Evolutionary conservation across 2,888 invertebrate genomes (phyloP).

Genomic region (Orthosia incerta): DNA sequence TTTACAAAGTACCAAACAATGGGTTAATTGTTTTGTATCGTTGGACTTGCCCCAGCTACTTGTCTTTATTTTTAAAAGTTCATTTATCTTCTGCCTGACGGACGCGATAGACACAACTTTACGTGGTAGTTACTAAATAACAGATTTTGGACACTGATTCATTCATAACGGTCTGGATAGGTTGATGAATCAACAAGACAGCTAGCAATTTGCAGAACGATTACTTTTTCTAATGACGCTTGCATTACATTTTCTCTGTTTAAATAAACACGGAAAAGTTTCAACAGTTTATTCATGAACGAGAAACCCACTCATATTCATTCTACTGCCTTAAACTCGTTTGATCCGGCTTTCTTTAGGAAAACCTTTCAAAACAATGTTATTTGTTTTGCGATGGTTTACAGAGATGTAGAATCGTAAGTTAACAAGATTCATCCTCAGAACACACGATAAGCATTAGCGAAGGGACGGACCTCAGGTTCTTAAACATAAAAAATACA

Average conservation of each 20-base stretch:
- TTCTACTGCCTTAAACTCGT: not conserved
- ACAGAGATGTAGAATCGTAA: no score
- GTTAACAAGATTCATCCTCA: no score
- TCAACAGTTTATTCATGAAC: conserved; percentile 13
- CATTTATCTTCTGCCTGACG: conserved; percentile 63
- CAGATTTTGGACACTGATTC: conserved; percentile 51
- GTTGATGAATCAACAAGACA: conserved; percentile 39
- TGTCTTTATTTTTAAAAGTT: conserved; percentile 70
- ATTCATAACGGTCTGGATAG: conserved; percentile 31
- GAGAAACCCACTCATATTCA: not conserved
- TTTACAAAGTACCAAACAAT: conserved; percentile 34
- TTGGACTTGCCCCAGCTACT: conserved; percentile 71
- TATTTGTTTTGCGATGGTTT: not conserved
- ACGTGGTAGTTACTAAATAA: conserved; percentile 29
- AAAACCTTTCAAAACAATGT: not conserved
- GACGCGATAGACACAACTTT: conserved; percentile 41
- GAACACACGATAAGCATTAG: not conserved
- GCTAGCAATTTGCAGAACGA: conserved; percentile 32
- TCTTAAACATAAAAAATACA: not conserved
- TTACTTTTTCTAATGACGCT: conserved; percentile 33
- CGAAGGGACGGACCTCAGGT: not conserved
- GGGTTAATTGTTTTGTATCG: conserved; percentile 45
- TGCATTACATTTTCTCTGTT: conserved; percentile 4
- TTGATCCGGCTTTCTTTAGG: not conserved
- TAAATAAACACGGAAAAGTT: conserved; percentile 30